Conservation (phyloP, 2,113 vertebrate genomes). For the Malurus cyaneus region DNA sequence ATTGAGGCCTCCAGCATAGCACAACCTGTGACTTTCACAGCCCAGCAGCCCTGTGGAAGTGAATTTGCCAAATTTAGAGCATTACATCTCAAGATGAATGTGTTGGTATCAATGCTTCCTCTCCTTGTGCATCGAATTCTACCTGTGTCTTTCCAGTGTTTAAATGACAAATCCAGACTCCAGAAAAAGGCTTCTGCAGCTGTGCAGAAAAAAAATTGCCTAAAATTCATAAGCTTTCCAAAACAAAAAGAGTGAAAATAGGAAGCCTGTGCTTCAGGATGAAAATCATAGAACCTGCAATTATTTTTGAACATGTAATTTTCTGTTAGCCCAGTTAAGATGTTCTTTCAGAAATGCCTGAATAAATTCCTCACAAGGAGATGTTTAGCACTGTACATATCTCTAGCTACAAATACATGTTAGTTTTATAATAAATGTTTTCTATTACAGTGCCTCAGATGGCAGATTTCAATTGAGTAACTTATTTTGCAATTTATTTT, state of each 20-base stretch:
- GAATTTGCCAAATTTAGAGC: background rate
- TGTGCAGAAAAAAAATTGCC: background rate
- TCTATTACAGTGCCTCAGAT: slow-evolving; percentile 42
- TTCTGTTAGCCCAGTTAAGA: slow-evolving; percentile 63
- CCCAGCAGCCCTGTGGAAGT: background rate
- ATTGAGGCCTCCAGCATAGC: background rate
- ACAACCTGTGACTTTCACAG: background rate
- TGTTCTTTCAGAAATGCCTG: slow-evolving; percentile 47
- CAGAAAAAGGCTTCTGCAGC: slow-evolving; percentile 3
- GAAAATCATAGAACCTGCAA: slow-evolving; percentile 57
- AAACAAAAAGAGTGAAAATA: background rate
- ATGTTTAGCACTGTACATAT: slow-evolving; percentile 56
- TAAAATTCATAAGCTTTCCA: slow-evolving; percentile 14
- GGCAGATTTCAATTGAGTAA: slow-evolving; percentile 63
- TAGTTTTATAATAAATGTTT: slow-evolving; percentile 65
- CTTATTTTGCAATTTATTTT: slow-evolving; percentile 65
- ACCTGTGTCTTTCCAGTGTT: background rate
- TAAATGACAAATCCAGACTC: background rate
- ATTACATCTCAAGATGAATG: background rate
- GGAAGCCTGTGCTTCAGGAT: slow-evolving; percentile 9
- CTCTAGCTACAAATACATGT: slow-evolving; percentile 43
- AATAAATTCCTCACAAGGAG: slow-evolving; percentile 52
- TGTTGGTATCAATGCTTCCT: background rate
- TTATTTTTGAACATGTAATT: slow-evolving; percentile 66
- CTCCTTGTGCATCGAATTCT: background rate